Conservation (phyloP, 1,140 invertebrate species). For the Acromyrmex heyeri region DNA sequence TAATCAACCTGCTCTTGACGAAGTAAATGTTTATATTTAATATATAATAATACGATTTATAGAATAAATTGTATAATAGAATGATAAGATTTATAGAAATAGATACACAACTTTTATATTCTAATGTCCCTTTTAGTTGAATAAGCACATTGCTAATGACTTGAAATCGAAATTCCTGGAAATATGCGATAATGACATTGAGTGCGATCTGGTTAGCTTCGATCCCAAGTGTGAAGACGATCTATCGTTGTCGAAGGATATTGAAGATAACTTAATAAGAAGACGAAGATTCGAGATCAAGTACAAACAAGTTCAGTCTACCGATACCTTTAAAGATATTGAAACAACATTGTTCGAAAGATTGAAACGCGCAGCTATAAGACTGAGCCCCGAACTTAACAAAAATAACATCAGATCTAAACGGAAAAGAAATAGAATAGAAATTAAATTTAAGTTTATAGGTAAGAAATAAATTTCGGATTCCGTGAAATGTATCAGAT, state of each 20-base stretch:
- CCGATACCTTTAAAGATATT: not conserved
- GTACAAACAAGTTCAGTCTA: not conserved
- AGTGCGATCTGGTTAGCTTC: slow-evolving; percentile 76
- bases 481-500: not conserved
- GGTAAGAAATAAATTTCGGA: slow-evolving; percentile 62
- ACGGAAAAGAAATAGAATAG: slow-evolving; percentile 74
- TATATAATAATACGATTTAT: not conserved
- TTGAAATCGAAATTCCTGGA: slow-evolving; percentile 71
- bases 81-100: not conserved
- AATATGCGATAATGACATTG: slow-evolving; percentile 77
- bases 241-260: not conserved
- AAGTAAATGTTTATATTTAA: slow-evolving; percentile 65
- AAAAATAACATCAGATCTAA: slow-evolving; percentile 50
- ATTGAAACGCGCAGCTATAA: slow-evolving; percentile 37
- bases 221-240: slow-evolving; percentile 78
- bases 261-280: slow-evolving; percentile 51
- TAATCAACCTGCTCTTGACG: slow-evolving; percentile 73
- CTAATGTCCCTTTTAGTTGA: slow-evolving; percentile 65
- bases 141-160: slow-evolving; percentile 76
- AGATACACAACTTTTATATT: not conserved
- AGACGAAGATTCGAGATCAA: slow-evolving; percentile 19
- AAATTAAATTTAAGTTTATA: slow-evolving; percentile 80
- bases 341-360: slow-evolving; percentile 1
- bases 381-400: not conserved
- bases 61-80: too few species aligned